Evolutionary conservation across 37 sponge, comb jelly and placozoan species (phyloP).

Genomic region (Theonella swinhoei): DNA sequence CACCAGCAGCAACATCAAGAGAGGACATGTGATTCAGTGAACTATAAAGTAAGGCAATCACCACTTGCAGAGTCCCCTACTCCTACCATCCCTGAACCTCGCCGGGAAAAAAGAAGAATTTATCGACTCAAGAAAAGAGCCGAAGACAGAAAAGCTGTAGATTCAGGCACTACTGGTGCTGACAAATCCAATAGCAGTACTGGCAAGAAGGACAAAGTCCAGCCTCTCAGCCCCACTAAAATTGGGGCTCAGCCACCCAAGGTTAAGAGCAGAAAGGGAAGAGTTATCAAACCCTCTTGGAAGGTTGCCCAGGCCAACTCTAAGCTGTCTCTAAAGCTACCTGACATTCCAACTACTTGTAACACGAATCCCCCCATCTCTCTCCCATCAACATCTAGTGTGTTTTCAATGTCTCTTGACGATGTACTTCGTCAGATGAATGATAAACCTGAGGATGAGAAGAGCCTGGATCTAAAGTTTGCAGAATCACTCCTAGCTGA

Average conservation of each 20-base stretch:
- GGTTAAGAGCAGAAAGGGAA: not conserved
- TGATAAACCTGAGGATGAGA: not conserved
- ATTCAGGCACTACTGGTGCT: not conserved
- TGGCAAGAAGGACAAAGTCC: not conserved
- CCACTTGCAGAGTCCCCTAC: not conserved
- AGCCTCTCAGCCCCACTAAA: too few species aligned
- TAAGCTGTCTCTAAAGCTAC: not conserved
- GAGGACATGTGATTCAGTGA: too few species aligned
- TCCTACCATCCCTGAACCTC: not conserved
- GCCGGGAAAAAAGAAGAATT: not conserved
- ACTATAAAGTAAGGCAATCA: too few species aligned
- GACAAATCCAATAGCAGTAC: not conserved
- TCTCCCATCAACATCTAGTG: not conserved
- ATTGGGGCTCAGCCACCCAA: not conserved
- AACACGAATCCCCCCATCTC: not conserved
- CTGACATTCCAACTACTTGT: not conserved
- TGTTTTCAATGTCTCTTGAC: slow-evolving; percentile 1
- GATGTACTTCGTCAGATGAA: not conserved
- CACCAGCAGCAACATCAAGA: too few species aligned
- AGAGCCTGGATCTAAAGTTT: not conserved
- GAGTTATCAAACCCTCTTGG: slow-evolving; percentile 19
- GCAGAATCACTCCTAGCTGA: not conserved
- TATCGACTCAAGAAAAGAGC: not conserved
- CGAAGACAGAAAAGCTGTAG: not conserved
- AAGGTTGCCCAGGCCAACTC: not conserved